Percentiles rank a stretch among this genome's conserved stretches.
Evolutionary conservation across 2,888 invertebrate species (phyloP).

Genomic region (Xanthia icteritia): DNA sequence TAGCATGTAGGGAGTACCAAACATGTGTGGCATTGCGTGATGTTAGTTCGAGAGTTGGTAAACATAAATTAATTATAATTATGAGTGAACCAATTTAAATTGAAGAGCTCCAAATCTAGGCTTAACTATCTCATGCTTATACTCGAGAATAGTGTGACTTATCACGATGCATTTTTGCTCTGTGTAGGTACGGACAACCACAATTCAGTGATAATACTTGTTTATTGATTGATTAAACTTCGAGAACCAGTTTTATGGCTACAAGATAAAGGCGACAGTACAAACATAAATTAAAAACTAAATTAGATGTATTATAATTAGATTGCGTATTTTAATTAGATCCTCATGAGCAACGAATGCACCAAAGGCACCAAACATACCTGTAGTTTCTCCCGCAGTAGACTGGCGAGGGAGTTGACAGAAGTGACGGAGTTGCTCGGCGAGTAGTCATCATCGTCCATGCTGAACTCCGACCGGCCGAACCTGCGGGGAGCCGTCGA

Average conservation of each 20-base stretch:
- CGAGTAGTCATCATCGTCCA: conserved; percentile 92
- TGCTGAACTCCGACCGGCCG: conserved; percentile 89
- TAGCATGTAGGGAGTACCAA: background rate
- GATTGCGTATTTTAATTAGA: background rate
- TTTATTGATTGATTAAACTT: too few species aligned
- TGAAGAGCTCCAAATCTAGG: background rate
- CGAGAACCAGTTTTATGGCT: too few species aligned
- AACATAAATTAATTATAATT: background rate
- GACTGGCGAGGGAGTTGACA: conserved; percentile 95
- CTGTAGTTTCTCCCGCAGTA: conserved; percentile 95
- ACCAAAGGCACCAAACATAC: conserved; percentile 77
- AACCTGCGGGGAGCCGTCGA: conserved; percentile 88
- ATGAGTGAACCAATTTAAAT: background rate
- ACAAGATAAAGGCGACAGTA: background rate
- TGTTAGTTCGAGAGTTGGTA: too few species aligned
- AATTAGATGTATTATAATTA: background rate
- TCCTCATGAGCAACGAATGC: too few species aligned
- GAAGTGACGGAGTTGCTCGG: conserved; percentile 95
- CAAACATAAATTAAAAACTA: background rate
- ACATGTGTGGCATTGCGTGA: background rate
- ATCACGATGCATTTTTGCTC: background rate
- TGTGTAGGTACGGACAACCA: too few species aligned
- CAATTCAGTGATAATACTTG: too few species aligned
- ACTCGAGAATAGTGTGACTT: background rate
- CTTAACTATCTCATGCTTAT: background rate